phyloP scores from a whole-genome alignment of 2,113 vertebrate species.

The Nematolebias whitei region DNA sequence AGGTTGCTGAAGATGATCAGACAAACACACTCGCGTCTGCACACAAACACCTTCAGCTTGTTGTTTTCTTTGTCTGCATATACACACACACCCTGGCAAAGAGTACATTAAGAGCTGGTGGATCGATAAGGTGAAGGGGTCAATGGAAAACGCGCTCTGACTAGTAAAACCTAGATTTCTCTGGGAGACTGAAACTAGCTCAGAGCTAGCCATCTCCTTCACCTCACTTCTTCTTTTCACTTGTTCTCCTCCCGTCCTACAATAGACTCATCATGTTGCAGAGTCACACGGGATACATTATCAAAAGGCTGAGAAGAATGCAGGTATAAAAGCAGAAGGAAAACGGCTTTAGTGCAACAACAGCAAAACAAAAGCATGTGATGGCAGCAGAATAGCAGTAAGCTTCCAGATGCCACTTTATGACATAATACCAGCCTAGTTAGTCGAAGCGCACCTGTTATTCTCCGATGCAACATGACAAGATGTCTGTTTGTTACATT shows the following conservation, averaged over 20 bases:
- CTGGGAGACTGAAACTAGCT: conserved; percentile 23
- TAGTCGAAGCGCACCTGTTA: conserved; percentile 19
- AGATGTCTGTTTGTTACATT: conserved; percentile 3
- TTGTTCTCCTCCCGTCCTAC: conserved; percentile 26
- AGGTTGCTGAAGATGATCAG: conserved; percentile 35
- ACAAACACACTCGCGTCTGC: conserved; percentile 12
- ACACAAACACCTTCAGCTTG: conserved; percentile 18
- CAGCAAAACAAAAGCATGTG: conserved; percentile 33
- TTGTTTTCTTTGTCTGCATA: conserved; percentile 7
- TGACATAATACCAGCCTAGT: conserved; percentile 12
- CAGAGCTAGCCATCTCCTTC: conserved; percentile 17
- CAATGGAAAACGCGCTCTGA: conserved; percentile 57
- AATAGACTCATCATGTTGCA: conserved; percentile 35
- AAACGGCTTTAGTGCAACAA: conserved; percentile 13
- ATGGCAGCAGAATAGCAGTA: neutral
- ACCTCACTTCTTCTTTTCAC: conserved; percentile 27
- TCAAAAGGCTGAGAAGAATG: conserved; percentile 34
- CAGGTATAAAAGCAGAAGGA: conserved; percentile 10
- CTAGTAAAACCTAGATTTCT: conserved; percentile 51
- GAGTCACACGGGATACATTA: conserved; percentile 32
- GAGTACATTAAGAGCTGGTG: conserved; percentile 54
- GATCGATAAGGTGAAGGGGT: conserved; percentile 58
- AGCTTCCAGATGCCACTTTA: conserved; percentile 33
- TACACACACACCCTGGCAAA: neutral
- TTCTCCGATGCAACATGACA: conserved; percentile 11